Evolutionary conservation across 2,888 invertebrate genomes (phyloP).

Genomic region (Sycophila texana): DNA sequence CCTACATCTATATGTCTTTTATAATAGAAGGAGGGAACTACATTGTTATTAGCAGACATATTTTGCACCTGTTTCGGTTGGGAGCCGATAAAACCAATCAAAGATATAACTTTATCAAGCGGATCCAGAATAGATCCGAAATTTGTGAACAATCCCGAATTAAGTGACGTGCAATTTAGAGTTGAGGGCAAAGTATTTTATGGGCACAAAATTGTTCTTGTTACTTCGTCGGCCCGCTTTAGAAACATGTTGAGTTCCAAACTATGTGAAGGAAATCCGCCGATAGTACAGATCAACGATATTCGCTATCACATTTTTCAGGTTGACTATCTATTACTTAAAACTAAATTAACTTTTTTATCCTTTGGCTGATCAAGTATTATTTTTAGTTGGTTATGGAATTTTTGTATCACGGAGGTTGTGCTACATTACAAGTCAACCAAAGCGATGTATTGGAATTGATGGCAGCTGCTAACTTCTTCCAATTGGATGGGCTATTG

Average conservation of each 20-base stretch:
- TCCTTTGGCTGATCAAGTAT: slow-evolving; percentile 23
- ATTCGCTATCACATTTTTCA: slow-evolving; percentile 95
- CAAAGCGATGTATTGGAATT: slow-evolving; percentile 90
- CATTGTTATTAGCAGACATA: slow-evolving; percentile 90
- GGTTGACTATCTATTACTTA: slow-evolving; percentile 75
- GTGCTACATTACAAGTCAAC: slow-evolving; percentile 85
- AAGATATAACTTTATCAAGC: slow-evolving; percentile 81
- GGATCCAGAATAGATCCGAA: slow-evolving; percentile 92
- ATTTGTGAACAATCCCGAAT: slow-evolving; percentile 94
- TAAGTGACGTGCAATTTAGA: slow-evolving; percentile 94
- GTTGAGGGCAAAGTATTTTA: slow-evolving; percentile 94
- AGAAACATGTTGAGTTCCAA: slow-evolving; percentile 90
- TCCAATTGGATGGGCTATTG: slow-evolving; percentile 90
- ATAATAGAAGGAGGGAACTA: slow-evolving; percentile 90
- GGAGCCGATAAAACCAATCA: slow-evolving; percentile 88
- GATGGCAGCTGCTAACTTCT: slow-evolving; percentile 94
- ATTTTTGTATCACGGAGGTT: slow-evolving; percentile 93
- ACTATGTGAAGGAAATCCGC: slow-evolving; percentile 84
- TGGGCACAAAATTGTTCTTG: slow-evolving; percentile 94
- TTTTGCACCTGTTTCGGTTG: slow-evolving; percentile 93
- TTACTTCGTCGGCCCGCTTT: slow-evolving; percentile 91
- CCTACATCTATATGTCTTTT: slow-evolving; percentile 56
- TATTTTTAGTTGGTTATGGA: slow-evolving; percentile 90
- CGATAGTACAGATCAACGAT: slow-evolving; percentile 93
- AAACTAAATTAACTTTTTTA: not conserved